A percentile compares a stretch with the other conserved stretches of the same genome.
phyloP scores from a whole-genome alignment of 2,113 vertebrate genomes.

The Turdus rufiventris region DNA sequence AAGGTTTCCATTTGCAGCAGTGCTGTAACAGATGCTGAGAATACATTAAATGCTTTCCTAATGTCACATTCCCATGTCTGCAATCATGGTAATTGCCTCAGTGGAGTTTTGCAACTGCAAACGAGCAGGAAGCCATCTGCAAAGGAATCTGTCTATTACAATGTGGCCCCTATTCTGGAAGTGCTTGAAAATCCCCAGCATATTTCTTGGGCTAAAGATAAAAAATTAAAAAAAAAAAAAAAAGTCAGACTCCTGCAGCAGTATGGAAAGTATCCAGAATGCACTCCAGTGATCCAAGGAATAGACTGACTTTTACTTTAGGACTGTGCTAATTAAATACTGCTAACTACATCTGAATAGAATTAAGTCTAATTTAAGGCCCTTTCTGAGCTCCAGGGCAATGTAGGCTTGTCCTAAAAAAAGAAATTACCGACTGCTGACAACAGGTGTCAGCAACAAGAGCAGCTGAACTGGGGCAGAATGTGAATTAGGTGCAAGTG shows the following conservation, averaged over 20 bases:
- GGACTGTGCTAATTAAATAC: conserved; percentile 49
- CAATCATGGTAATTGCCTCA: conserved; percentile 38
- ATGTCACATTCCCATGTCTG: conserved; percentile 58
- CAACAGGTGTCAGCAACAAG: conserved; percentile 61
- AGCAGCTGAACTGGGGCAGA: neutral
- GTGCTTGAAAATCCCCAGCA: conserved; percentile 19
- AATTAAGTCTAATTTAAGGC: conserved; percentile 58
- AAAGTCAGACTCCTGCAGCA: conserved; percentile 23
- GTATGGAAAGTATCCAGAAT: conserved; percentile 29
- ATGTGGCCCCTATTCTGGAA: conserved; percentile 2
- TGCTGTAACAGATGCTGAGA: conserved; percentile 48
- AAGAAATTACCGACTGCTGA: conserved; percentile 49
- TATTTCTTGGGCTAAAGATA: conserved; percentile 30
- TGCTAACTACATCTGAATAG: conserved; percentile 56
- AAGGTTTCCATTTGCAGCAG: conserved; percentile 43
- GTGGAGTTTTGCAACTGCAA: conserved; percentile 49
- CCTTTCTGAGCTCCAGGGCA: conserved; percentile 42
- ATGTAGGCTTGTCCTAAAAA: conserved; percentile 13
- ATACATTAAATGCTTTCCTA: conserved; percentile 57
- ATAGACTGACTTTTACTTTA: conserved; percentile 44
- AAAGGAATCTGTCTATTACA: conserved; percentile 36
- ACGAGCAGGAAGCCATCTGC: conserved; percentile 27
- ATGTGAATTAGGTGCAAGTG: conserved; percentile 32
- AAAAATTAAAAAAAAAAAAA: neutral
- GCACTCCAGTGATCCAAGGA: conserved; percentile 9